Percentiles rank a stretch among this genome's conserved stretches.
Conservation (phyloP, 2,888 invertebrate genomes). For the Diogma glabrata region DNA sequence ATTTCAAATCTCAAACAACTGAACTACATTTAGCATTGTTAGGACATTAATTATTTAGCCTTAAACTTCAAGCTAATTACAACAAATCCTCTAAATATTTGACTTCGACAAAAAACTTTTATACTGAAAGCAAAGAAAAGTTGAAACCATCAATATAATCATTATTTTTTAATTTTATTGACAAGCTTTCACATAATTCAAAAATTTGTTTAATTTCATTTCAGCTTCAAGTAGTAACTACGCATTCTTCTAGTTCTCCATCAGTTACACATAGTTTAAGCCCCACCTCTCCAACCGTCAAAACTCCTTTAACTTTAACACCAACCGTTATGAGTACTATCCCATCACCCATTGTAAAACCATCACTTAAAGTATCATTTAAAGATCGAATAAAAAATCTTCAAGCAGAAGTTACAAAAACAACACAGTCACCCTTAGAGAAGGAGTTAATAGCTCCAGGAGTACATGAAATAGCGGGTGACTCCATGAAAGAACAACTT, state of each 20-base stretch:
- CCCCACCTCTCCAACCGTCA: conserved; percentile 17
- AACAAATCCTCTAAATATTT: too few species aligned
- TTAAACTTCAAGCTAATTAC: too few species aligned
- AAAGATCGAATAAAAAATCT: conserved; percentile 48
- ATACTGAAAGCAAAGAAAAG: too few species aligned
- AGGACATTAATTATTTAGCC: too few species aligned
- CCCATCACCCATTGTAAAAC: conserved; percentile 20
- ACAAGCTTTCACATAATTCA: neutral
- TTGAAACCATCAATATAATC: neutral
- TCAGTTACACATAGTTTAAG: conserved; percentile 13
- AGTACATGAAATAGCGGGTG: conserved; percentile 36
- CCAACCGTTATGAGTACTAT: conserved; percentile 38
- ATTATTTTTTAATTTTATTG: conserved; percentile 8
- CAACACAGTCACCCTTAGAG: conserved; percentile 10
- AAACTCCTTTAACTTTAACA: conserved; percentile 35
- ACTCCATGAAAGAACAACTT: conserved; percentile 19
- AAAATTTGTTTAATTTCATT: too few species aligned
- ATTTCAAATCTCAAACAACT: too few species aligned
- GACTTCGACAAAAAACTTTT: too few species aligned
- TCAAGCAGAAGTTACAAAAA: conserved; percentile 25
- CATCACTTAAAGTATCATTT: conserved; percentile 47
- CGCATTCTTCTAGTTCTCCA: conserved; percentile 10
- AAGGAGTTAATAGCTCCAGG: conserved; percentile 19
- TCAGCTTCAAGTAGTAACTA: conserved; percentile 4
- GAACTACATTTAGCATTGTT: too few species aligned